A percentile compares a stretch with the other conserved stretches of the same genome.
phyloP scores from a whole-genome alignment of 2,797 vertebrate genomes.

The Chrysolophus pictus region DNA sequence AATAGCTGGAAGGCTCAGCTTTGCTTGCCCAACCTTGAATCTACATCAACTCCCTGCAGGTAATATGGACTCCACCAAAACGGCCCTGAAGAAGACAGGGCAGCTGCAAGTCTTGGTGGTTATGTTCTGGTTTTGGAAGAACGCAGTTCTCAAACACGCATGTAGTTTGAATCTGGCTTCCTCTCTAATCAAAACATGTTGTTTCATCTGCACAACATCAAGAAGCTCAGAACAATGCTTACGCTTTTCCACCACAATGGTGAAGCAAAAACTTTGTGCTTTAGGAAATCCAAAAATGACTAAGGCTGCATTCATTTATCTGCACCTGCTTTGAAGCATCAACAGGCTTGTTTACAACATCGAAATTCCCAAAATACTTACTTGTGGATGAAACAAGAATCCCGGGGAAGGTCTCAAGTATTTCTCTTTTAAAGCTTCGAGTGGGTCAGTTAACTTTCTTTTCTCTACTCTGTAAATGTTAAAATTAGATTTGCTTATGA shows the following conservation, averaged over 20 bases:
- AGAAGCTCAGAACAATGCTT: slow-evolving; percentile 74
- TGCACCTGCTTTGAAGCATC: slow-evolving; percentile 81
- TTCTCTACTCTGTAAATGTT: slow-evolving; percentile 99
- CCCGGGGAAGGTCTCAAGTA: slow-evolving; percentile 97
- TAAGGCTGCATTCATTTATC: slow-evolving; percentile 80
- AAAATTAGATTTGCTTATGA: slow-evolving; percentile 83
- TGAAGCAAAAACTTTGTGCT: slow-evolving; percentile 62
- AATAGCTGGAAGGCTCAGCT: background rate
- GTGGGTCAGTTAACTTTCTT: slow-evolving; percentile 98
- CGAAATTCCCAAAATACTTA: slow-evolving; percentile 82
- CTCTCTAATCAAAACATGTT: slow-evolving; percentile 63
- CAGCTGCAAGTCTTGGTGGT: background rate
- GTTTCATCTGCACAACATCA: slow-evolving; percentile 71
- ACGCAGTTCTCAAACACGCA: slow-evolving; percentile 11
- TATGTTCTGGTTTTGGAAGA: background rate
- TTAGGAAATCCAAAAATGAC: slow-evolving; percentile 83
- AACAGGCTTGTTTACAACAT: slow-evolving; percentile 80
- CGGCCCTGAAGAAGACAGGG: fast-evolving
- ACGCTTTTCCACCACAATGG: slow-evolving; percentile 70
- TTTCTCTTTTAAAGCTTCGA: slow-evolving; percentile 98
- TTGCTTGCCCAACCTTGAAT: background rate
- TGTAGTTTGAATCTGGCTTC: slow-evolving; percentile 46
- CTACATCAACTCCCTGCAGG: fast-evolving
- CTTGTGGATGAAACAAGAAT: slow-evolving; percentile 99
- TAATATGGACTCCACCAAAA: background rate